phyloP scores from a whole-genome alignment of 2,888 invertebrate species.

The Notodonta ziczac region DNA sequence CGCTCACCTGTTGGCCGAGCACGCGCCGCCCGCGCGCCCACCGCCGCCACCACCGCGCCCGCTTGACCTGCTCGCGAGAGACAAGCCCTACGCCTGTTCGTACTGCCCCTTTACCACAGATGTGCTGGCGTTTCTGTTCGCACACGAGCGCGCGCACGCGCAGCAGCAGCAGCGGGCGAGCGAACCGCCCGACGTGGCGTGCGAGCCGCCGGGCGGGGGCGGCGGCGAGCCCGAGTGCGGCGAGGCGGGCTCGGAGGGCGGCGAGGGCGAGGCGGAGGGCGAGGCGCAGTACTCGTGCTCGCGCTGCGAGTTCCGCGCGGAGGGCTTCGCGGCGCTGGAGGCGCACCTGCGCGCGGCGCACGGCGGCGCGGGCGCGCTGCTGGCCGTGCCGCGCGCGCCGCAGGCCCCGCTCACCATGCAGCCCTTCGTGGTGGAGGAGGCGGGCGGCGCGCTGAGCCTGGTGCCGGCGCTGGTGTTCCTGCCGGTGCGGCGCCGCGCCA shows the following conservation, averaged over 20 bases:
- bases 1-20: conserved; percentile 93
- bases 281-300: conserved; percentile 75
- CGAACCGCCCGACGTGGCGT: conserved; percentile 33
- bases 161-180: conserved; percentile 63
- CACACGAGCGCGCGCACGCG: conserved; percentile 94
- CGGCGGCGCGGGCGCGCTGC: conserved; percentile 80
- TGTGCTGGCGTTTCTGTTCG: conserved; percentile 94
- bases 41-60: conserved; percentile 77
- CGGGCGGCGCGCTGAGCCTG: conserved; percentile 86
- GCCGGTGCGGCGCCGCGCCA: conserved; percentile 95
- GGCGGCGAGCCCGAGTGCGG: conserved; percentile 42
- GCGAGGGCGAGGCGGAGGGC: conserved; percentile 52
- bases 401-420: conserved; percentile 93
- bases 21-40: conserved; percentile 86
- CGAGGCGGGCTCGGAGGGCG: conserved; percentile 38
- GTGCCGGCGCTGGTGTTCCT: conserved; percentile 97
- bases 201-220: conserved; percentile 43
- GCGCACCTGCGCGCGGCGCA: conserved; percentile 78
- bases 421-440: conserved; percentile 93
- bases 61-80: conserved; percentile 81
- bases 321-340: conserved; percentile 76
- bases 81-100: conserved; percentile 94
- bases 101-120: conserved; percentile 95
- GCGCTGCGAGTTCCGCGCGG: conserved; percentile 78
- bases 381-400: conserved; percentile 86